Evolutionary conservation across 2,113 vertebrate species (phyloP).

Genomic region (Tinamus guttatus): DNA sequence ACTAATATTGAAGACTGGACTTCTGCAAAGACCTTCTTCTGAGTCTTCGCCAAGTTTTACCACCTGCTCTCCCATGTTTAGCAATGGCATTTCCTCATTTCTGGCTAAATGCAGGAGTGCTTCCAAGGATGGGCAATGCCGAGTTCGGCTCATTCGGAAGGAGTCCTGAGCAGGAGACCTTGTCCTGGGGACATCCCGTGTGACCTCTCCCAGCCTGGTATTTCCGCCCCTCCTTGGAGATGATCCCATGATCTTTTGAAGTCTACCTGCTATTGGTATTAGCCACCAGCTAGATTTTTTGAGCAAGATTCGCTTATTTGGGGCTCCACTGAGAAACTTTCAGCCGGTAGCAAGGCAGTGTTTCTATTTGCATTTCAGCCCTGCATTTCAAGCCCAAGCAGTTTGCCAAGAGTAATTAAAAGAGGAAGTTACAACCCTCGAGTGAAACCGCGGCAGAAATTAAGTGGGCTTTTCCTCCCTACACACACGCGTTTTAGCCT

Average conservation of each 20-base stretch:
- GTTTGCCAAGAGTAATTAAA: neutral
- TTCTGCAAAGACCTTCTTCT: neutral
- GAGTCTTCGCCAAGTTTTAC: neutral
- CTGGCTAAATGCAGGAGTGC: no score
- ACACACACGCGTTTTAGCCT: neutral
- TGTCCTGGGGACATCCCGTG: neutral
- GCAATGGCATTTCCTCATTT: neutral
- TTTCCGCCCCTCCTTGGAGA: neutral
- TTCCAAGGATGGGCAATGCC: neutral
- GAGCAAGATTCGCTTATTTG: neutral
- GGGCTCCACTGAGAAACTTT: neutral
- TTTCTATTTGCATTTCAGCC: neutral
- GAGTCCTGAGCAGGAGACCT: neutral
- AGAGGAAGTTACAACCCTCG: fast-evolving
- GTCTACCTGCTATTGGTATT: neutral
- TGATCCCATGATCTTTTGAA: neutral
- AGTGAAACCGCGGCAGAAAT: neutral
- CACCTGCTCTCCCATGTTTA: neutral
- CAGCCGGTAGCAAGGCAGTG: neutral
- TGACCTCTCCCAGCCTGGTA: neutral
- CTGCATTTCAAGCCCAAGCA: neutral
- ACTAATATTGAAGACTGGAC: neutral
- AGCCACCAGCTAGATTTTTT: neutral
- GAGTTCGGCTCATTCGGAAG: neutral
- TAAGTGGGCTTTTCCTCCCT: neutral